Conservation (phyloP, 2,113 vertebrate genomes). For the Etheostoma cragini region DNA sequence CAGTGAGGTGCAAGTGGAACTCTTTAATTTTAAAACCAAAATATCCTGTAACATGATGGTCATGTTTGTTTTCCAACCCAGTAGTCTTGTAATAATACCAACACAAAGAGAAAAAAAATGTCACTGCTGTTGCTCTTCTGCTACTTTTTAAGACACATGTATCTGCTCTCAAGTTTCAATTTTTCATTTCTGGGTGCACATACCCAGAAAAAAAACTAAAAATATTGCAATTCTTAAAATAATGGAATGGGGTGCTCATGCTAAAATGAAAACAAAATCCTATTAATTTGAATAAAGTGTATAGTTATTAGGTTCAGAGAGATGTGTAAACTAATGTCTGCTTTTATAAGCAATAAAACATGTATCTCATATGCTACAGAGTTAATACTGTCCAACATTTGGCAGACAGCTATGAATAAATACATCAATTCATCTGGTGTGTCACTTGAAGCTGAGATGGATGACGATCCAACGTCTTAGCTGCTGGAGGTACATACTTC, state of each 20-base stretch:
- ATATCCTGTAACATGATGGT: background rate
- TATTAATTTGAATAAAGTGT: slow-evolving; percentile 14
- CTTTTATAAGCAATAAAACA: slow-evolving; percentile 42
- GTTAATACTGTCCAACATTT: slow-evolving; percentile 48
- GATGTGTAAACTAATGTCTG: slow-evolving; percentile 19
- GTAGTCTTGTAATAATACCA: background rate
- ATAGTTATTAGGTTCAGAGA: slow-evolving; percentile 23
- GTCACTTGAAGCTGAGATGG: slow-evolving; percentile 33
- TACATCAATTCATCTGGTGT: slow-evolving; percentile 57
- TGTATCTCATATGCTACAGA: slow-evolving; percentile 41
- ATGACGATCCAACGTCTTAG: slow-evolving; percentile 11
- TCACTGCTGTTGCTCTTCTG: background rate
- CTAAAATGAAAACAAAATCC: slow-evolving; percentile 5
- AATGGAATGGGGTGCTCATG: background rate
- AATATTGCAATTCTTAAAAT: background rate
- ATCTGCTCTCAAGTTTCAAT: background rate
- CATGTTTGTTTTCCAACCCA: background rate
- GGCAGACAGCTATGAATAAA: slow-evolving; percentile 68
- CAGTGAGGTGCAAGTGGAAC: background rate
- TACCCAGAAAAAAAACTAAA: background rate
- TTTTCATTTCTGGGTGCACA: background rate
- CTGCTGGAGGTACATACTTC: slow-evolving; percentile 3
- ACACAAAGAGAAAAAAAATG: background rate
- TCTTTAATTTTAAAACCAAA: background rate
- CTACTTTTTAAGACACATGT: background rate